Base-by-base conservation (phyloP, 1,140 invertebrate genomes). In the Amyelois transitella region DNA sequence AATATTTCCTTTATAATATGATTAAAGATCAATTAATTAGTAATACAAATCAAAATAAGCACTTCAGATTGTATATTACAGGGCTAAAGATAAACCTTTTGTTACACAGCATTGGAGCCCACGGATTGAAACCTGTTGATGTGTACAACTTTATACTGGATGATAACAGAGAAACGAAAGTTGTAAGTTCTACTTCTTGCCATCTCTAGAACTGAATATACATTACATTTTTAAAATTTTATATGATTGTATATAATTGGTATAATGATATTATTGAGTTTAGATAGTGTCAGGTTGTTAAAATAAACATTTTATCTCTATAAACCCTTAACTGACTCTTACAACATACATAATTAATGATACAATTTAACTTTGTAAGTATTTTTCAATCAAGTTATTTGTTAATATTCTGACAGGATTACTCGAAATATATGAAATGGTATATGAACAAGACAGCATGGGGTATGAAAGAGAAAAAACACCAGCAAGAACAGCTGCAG, bases 401-500 rank as follows among this genome's bases (percentile, higher is more conserved):
- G 28, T 25, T 25, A 10, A 45, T 10, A 43, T 43, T 25, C 58
- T 55, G 59, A 17, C 51, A 84, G 81, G 78, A 80, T 17, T 80
- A 78, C 50, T 52, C 67, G 1, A 72, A 61, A 52, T 84, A 80
- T 44, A 12, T 66, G 4, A 77, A 77, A 53, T 84, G 81, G 81
- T 81, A 77, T 53, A 51, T 25, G 0, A 67, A 75, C 0, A 77
- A 76, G 21, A 73, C 81, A 1, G 18, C 53, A 18, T 73, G 70
- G 66, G 78, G 81, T n/a, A 69, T 51, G 44, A 72, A 69, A 43
- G 78, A 78, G n/a, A 66, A 43, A 20, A 69, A 71, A 28, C 61
- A 68, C 25, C 21, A 77, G 2, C 58, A 71, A 58, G 72, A 78
- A 48, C 70, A 71, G 44, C 52, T 45, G 28, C 64, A 78, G 14